Conservation (phyloP, 1,140 invertebrate genomes). For the Drosophila fuyamai region DNA sequence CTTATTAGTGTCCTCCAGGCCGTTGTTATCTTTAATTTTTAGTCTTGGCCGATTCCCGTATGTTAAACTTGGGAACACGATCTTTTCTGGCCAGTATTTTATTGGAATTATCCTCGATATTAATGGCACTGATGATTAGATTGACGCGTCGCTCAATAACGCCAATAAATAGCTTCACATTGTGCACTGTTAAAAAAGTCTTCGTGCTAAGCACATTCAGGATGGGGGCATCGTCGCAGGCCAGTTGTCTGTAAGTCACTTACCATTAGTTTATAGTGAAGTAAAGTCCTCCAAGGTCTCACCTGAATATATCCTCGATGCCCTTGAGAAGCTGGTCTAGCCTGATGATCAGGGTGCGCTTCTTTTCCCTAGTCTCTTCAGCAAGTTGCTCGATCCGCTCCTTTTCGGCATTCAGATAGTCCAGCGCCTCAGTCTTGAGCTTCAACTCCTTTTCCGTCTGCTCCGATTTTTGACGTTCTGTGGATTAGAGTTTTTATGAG, state of each 20-base stretch:
- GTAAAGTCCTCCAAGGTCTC: background rate
- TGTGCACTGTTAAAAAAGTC: conserved; percentile 88
- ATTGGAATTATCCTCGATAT: conserved; percentile 85
- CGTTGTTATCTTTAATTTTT: conserved; percentile 49
- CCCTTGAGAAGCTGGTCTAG: conserved; percentile 86
- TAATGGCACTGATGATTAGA: conserved; percentile 86
- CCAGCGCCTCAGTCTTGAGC: conserved; percentile 80
- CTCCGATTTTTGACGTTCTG: conserved; percentile 85
- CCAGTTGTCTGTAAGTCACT: conserved; percentile 77
- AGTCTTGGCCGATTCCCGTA: conserved; percentile 78
- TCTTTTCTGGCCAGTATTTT: conserved; percentile 82
- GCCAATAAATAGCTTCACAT: conserved; percentile 90
- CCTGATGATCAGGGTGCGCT: conserved; percentile 79
- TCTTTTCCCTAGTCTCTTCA: conserved; percentile 63
- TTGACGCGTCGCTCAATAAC: conserved; percentile 88
- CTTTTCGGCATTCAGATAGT: conserved; percentile 68
- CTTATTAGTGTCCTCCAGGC: too few species aligned
- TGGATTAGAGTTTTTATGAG: background rate
- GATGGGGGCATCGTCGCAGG: conserved; percentile 90
- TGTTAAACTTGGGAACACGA: conserved; percentile 82
- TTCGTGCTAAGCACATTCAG: conserved; percentile 89
- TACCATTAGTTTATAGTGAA: background rate
- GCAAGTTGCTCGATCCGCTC: conserved; percentile 52
- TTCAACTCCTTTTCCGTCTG: conserved; percentile 85
- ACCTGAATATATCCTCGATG: conserved; percentile 87